Evolutionary conservation across 1,140 invertebrate species (phyloP).

Genomic region (Neotoxoptera formosana): DNA sequence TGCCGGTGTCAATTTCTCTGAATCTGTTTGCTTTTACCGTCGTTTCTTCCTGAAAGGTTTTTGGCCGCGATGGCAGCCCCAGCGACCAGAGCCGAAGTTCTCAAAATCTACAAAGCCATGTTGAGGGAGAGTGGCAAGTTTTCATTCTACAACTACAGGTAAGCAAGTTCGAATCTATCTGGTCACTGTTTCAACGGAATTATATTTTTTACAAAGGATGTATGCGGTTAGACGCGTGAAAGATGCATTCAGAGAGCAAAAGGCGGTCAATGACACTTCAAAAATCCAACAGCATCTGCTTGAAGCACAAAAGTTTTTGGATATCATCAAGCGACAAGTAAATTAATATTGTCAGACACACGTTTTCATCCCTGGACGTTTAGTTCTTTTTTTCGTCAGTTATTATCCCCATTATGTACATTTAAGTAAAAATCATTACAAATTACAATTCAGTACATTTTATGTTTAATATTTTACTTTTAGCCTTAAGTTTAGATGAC

Average conservation of each 20-base stretch:
- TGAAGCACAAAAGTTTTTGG: constrained; percentile 28
- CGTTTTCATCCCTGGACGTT: background rate
- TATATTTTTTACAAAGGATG: constrained; percentile 22
- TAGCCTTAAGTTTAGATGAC: no score
- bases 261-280: background rate
- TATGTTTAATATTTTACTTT: background rate
- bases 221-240: constrained; percentile 48
- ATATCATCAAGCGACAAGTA: constrained; percentile 59
- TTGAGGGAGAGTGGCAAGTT: constrained; percentile 53
- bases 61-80: background rate
- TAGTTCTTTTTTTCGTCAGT: background rate
- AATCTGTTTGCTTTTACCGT: background rate
- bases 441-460: background rate
- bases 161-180: background rate
- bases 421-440: background rate
- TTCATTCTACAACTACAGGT: constrained; percentile 58
- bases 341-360: background rate
- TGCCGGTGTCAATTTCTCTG: background rate
- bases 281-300: constrained; percentile 42
- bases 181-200: background rate
- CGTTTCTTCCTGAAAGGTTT: background rate
- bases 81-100: constrained; percentile 26
- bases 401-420: background rate
- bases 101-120: constrained; percentile 50
- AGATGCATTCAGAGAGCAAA: constrained; percentile 45